These are phyloP conservation scores for Etheostoma cragini DNA, from an alignment of 2,113 vertebrate genomes.

Conservation along the genomic window DNA sequence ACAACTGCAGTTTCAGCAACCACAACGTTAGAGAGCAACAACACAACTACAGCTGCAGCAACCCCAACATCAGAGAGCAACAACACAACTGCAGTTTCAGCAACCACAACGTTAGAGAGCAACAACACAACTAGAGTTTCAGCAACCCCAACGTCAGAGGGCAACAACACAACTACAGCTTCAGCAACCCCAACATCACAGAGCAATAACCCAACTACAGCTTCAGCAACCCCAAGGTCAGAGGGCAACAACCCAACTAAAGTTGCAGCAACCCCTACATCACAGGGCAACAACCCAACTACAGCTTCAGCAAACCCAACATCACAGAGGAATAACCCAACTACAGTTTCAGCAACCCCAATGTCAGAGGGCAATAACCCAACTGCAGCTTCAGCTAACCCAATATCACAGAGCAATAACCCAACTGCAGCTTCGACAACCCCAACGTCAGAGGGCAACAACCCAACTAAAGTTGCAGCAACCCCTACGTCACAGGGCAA, in stretches of 20 bases:
- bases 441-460: too few relatives aligned
- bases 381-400: background rate
- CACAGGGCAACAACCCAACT: background rate
- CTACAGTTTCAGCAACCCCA: too few relatives aligned
- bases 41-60: background rate
- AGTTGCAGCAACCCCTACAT: background rate
- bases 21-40: background rate
- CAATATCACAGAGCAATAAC: background rate
- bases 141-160: background rate
- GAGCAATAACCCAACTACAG: background rate
- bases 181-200: background rate
- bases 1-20: background rate
- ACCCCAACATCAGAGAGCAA: background rate
- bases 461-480: too few relatives aligned
- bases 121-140: background rate
- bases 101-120: background rate
- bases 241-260: background rate
- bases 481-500: too few relatives aligned
- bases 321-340: background rate
- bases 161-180: background rate
- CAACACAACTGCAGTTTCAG: background rate
- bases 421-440: background rate
- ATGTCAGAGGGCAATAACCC: fast-evolving
- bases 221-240: background rate
- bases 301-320: background rate